A percentile compares a stretch with the other conserved stretches of the same genome.
phyloP scores from a whole-genome alignment of 2,888 invertebrate genomes.

The Trissoscelio sp. region DNA sequence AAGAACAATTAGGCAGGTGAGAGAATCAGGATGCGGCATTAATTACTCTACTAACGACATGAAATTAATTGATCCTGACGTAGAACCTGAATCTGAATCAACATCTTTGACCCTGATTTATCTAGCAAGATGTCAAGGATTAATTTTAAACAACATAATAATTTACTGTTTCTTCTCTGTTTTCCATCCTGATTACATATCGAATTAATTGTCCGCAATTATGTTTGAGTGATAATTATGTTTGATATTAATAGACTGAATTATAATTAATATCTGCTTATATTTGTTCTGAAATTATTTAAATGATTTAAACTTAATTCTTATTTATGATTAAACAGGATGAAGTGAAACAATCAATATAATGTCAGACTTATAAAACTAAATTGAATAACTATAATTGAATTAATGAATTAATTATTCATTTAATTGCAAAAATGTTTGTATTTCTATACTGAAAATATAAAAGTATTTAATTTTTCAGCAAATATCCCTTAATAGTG shows the following conservation, averaged over 20 bases:
- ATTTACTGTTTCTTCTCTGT: slow-evolving; percentile 20
- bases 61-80: slow-evolving; percentile 54
- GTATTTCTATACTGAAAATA: too few species aligned
- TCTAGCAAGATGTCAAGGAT: slow-evolving; percentile 43
- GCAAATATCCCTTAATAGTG: too few species aligned
- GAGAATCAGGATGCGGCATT: slow-evolving; percentile 48
- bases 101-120: slow-evolving; percentile 58
- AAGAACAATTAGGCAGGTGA: slow-evolving; percentile 39
- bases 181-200: neutral
- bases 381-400: too few species aligned
- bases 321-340: neutral
- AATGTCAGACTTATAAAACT: slow-evolving; percentile 2
- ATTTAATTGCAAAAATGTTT: too few species aligned
- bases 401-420: too few species aligned
- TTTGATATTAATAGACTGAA: too few species aligned
- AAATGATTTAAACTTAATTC: too few species aligned
- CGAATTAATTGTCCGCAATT: neutral
- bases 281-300: too few species aligned
- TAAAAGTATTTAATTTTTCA: too few species aligned
- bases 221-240: slow-evolving; percentile 1
- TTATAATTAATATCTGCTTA: too few species aligned
- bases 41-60: slow-evolving; percentile 43
- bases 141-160: slow-evolving; percentile 32
- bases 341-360: slow-evolving; percentile 16
- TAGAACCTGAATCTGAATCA: slow-evolving; percentile 48